A percentile compares a stretch with the other conserved stretches of the same genome.
Conservation (phyloP, 2,113 vertebrate genomes). For the Myxocyprinus asiaticus region DNA sequence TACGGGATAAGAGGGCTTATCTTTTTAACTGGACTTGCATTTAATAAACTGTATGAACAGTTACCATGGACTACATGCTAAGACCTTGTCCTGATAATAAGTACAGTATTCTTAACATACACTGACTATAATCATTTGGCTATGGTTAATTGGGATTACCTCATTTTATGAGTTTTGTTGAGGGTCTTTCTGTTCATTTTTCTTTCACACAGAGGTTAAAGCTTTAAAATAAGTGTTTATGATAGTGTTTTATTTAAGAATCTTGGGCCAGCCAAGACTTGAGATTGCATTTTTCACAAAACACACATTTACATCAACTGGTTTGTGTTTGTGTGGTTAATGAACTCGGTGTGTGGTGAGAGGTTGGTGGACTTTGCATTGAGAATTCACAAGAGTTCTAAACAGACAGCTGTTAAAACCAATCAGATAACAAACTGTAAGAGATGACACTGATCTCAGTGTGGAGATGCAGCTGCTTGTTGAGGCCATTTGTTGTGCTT, state of each 20-base stretch:
- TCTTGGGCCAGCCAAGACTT: not conserved
- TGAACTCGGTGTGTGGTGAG: conserved; percentile 28
- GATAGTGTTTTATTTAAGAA: no score
- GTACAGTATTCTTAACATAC: no score
- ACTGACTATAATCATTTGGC: no score
- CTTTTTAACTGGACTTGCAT: not conserved
- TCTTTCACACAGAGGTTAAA: no score
- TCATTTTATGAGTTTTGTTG: no score
- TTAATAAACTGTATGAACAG: not conserved
- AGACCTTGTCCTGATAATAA: no score
- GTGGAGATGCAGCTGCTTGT: not conserved
- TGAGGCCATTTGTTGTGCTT: conserved; percentile 20
- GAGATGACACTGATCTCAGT: conserved; percentile 6
- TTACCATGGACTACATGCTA: not conserved
- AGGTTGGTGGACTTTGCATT: not conserved
- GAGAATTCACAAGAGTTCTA: conserved; percentile 14
- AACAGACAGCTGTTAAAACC: conserved; percentile 39
- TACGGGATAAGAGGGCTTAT: not conserved
- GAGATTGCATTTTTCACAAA: not conserved
- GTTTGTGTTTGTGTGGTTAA: conserved; percentile 29
- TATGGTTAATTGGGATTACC: no score
- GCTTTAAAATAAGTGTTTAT: no score
- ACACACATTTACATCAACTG: conserved; percentile 4
- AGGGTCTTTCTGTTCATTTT: no score
- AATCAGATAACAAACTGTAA: conserved; percentile 21